phyloP scores from a whole-genome alignment of 2,797 vertebrate genomes.

The Sebastes glaucus region DNA sequence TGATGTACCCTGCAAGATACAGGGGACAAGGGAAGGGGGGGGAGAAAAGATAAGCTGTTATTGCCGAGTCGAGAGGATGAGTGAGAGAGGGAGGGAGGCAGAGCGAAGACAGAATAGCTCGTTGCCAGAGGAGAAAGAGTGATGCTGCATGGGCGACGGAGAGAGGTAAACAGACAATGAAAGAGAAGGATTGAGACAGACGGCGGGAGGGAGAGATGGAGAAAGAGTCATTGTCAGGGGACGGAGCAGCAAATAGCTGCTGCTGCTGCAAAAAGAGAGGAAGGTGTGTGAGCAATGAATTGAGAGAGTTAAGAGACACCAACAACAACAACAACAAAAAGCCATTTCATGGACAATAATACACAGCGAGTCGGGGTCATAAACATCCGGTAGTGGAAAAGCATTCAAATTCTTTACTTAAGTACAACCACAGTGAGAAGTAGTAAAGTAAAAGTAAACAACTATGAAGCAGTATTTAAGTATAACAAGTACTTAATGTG shows the following conservation, averaged over 20 bases:
- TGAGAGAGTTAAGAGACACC: constrained; percentile 25
- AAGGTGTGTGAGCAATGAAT: constrained; percentile 35
- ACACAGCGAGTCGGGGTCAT: constrained; percentile 24
- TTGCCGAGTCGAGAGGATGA: constrained; percentile 60
- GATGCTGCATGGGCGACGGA: constrained; percentile 67
- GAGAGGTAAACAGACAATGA: constrained; percentile 76
- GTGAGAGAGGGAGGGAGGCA: constrained; percentile 28
- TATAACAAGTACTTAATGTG: background rate
- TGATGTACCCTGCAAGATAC: constrained; percentile 89
- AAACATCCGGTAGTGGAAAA: constrained; percentile 28
- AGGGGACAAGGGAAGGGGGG: background rate
- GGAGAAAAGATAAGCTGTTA: constrained; percentile 66
- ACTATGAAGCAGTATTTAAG: background rate
- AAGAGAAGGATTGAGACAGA: constrained; percentile 68
- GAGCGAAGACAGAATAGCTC: constrained; percentile 51
- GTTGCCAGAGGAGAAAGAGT: constrained; percentile 67
- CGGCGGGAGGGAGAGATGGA: constrained; percentile 31
- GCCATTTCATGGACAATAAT: constrained; percentile 55
- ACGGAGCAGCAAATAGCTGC: constrained; percentile 51
- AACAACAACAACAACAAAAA: constrained; percentile 30
- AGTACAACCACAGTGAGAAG: constrained; percentile 12
- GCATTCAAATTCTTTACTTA: constrained; percentile 14
- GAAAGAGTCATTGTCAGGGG: constrained; percentile 63
- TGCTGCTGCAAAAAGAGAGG: constrained; percentile 21
- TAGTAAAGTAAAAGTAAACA: constrained; percentile 21